These are phyloP conservation scores for Valencia hispanica DNA, from an alignment of 2,797 vertebrate genomes.

Conservation along the genomic window DNA sequence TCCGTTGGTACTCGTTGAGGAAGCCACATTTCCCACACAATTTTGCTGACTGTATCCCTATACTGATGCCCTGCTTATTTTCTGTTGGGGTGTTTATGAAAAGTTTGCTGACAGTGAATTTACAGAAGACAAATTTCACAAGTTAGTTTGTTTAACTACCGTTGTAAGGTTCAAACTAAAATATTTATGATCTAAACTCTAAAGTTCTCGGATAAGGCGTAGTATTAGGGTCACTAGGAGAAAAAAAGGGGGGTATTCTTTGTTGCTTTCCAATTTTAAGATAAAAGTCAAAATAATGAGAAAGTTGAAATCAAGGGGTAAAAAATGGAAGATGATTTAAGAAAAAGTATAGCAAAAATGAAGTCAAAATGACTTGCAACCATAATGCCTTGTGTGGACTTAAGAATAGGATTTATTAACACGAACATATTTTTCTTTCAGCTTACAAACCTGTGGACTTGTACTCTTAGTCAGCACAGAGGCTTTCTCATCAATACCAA, in stretches of 20 bases:
- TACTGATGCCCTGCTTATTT: background rate
- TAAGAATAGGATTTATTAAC: background rate
- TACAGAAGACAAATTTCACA: background rate
- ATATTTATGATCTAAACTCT: background rate
- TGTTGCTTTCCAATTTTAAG: background rate
- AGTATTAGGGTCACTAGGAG: background rate
- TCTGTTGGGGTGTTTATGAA: background rate
- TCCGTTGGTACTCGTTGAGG: slow-evolving; percentile 34
- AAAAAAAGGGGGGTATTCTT: background rate
- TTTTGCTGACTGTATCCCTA: slow-evolving; percentile 33
- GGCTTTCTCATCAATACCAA: background rate
- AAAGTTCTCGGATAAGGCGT: background rate
- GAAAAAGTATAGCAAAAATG: background rate
- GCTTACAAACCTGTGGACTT: background rate
- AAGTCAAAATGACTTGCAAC: background rate
- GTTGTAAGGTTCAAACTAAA: background rate
- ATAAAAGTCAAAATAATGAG: background rate
- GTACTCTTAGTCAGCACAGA: too few relatives aligned
- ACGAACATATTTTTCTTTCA: background rate
- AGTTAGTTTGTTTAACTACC: background rate
- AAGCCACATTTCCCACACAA: slow-evolving; percentile 53
- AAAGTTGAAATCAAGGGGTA: background rate
- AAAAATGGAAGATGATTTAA: too few relatives aligned
- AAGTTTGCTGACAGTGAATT: background rate
- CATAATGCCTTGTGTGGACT: too few relatives aligned